phyloP scores from a whole-genome alignment of 92 coral and sea anemone genomes.

The Scolanthus callimorphus region DNA sequence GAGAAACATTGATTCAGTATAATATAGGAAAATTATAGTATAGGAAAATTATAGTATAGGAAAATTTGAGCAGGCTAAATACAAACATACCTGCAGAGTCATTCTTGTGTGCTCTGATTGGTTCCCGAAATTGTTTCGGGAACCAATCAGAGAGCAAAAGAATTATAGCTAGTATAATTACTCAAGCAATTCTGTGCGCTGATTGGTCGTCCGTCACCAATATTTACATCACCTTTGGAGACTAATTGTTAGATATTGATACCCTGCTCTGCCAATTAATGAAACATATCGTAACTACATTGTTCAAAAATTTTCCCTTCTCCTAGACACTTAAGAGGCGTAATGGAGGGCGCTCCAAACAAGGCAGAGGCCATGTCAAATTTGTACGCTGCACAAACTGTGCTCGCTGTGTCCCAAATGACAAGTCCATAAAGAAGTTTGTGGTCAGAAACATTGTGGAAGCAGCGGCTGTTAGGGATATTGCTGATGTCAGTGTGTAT shows the following conservation, averaged over 20 bases:
- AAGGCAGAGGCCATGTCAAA: constrained; percentile 99
- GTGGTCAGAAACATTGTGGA: constrained; percentile 99
- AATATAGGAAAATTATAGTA: no score
- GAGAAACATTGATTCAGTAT: no score
- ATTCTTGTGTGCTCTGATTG: no score
- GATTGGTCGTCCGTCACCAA: no score
- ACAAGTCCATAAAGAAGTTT: constrained; percentile 99
- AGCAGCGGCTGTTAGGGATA: constrained; percentile 99
- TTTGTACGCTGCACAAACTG: constrained; percentile 99
- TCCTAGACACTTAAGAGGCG: constrained; percentile 96
- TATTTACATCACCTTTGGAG: no score
- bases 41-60: no score
- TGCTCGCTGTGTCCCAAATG: constrained; percentile 99
- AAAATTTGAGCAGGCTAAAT: no score
- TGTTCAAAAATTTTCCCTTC: background rate
- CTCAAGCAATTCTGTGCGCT: no score
- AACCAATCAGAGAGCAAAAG: no score
- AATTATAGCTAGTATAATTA: no score
- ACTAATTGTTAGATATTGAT: background rate
- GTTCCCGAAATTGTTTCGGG: no score
- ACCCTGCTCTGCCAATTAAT: background rate
- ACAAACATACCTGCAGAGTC: no score
- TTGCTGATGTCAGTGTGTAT: constrained; percentile 98
- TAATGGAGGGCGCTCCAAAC: constrained; percentile 98
- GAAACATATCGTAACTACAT: background rate